Conservation (phyloP, 2,113 vertebrate genomes). For the Salvelinus fontinalis region DNA sequence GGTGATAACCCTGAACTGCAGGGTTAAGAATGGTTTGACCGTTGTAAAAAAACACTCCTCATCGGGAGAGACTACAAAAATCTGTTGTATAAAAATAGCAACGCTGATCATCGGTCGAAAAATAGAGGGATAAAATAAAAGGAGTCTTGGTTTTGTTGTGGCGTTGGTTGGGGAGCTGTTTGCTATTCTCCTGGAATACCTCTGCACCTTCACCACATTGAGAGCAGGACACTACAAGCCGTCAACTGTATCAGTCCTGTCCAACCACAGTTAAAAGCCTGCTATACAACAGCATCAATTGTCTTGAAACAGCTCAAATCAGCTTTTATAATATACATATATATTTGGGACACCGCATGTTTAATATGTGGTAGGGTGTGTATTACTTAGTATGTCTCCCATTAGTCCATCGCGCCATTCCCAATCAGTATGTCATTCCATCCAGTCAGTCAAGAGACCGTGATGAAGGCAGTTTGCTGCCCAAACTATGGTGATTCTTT, state of each 20-base stretch:
- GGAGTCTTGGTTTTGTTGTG: neutral
- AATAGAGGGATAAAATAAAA: constrained; percentile 1
- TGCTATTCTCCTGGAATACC: constrained; percentile 9
- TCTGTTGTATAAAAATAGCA: constrained; percentile 26
- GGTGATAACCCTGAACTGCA: neutral
- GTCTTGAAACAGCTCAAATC: neutral
- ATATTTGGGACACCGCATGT: neutral
- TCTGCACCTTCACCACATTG: neutral
- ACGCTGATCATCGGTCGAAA: constrained; percentile 10
- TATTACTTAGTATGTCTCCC: neutral
- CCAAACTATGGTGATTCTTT: no score
- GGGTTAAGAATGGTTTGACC: constrained; percentile 12
- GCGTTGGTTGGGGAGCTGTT: neutral
- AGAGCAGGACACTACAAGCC: neutral
- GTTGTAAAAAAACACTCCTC: constrained; percentile 5
- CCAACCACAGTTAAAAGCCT: neutral
- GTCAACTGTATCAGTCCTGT: neutral
- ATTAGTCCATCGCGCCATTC: neutral
- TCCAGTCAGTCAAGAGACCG: no score
- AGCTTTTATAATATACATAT: neutral
- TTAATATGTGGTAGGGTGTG: neutral
- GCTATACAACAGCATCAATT: neutral
- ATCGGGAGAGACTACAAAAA: constrained; percentile 15
- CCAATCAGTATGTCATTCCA: no score
- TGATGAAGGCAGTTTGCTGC: no score